These are phyloP conservation scores for Bombus consobrinus DNA, from an alignment of 1,140 invertebrate species.

Conservation along the genomic window DNA sequence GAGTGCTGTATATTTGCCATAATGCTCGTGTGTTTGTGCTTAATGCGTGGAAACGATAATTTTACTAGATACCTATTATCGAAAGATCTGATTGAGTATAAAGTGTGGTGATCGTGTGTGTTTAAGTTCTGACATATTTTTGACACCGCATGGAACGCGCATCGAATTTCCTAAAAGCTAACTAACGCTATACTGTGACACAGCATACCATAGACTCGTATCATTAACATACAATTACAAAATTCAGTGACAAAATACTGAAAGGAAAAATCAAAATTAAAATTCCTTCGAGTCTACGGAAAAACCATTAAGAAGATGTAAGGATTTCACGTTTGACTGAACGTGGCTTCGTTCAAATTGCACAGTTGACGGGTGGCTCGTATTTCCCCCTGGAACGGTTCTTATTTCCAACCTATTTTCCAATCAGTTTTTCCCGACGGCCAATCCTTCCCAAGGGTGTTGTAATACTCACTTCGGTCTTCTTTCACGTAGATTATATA, in stretches of 20 bases:
- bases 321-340: not conserved
- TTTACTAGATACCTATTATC: not conserved
- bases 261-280: not conserved
- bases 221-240: not conserved
- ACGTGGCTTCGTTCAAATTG: conserved; percentile 3
- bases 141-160: no score
- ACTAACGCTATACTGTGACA: not conserved
- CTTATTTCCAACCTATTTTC: conserved; percentile 26
- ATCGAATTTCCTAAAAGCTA: not conserved
- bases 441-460: not conserved
- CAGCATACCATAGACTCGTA: not conserved
- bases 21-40: not conserved
- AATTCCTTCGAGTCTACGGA: not conserved
- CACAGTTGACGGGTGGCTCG: not conserved
- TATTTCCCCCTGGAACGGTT: not conserved
- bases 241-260: not conserved
- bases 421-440: not conserved
- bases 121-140: not conserved
- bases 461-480: not conserved
- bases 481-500: conserved; percentile 4
- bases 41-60: not conserved
- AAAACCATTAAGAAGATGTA: not conserved
- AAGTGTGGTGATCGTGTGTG: not conserved
- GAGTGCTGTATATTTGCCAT: not conserved
- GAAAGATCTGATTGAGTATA: no score